Evolutionary conservation across 2,888 invertebrate genomes (phyloP).

Genomic region (Sepiola atlantica): DNA sequence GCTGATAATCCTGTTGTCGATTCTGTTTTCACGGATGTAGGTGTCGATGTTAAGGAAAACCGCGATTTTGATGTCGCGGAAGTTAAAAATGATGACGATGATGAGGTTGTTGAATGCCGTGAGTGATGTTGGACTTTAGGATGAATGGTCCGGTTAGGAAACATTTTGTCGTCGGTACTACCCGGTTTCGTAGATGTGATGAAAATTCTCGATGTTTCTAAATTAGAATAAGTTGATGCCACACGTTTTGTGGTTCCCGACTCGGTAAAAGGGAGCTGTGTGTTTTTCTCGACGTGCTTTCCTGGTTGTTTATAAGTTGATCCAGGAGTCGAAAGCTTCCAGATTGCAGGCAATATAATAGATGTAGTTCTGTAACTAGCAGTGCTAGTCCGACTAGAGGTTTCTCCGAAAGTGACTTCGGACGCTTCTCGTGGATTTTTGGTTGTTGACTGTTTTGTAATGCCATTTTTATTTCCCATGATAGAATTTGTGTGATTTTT

Average conservation of each 20-base stretch:
- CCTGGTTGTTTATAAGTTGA: background rate
- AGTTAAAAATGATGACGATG: background rate
- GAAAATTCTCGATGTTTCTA: background rate
- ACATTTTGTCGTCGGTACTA: background rate
- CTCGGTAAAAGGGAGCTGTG: background rate
- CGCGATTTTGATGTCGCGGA: background rate
- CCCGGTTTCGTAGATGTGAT: background rate
- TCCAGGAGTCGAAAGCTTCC: background rate
- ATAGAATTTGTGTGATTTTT: background rate
- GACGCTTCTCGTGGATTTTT: too few relatives aligned
- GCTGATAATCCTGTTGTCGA: background rate
- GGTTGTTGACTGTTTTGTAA: background rate
- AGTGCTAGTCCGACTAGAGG: background rate
- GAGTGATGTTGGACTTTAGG: background rate
- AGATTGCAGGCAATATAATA: background rate
- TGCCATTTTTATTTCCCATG: background rate
- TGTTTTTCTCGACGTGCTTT: background rate
- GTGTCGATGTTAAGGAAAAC: background rate
- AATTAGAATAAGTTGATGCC: background rate
- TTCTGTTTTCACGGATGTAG: background rate
- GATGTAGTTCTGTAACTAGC: background rate
- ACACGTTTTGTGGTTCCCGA: background rate
- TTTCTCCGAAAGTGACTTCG: background rate
- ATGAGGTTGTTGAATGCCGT: background rate
- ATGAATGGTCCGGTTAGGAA: background rate